Evolutionary conservation across 2,888 invertebrate genomes (phyloP).

Genomic region (Brenthis ino): DNA sequence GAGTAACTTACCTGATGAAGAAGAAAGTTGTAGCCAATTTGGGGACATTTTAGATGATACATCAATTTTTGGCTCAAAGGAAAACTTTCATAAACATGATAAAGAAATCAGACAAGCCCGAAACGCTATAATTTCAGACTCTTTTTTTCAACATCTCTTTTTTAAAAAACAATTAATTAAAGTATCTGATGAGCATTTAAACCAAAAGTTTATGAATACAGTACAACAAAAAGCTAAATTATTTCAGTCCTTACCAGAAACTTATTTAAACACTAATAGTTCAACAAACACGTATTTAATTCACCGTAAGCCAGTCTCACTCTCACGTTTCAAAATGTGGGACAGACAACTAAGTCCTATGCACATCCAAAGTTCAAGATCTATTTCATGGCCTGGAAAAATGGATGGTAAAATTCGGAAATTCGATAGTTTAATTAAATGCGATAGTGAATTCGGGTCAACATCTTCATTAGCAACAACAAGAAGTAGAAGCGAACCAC

Average conservation of each 20-base stretch:
- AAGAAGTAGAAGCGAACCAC: constrained; percentile 85
- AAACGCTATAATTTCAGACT: constrained; percentile 83
- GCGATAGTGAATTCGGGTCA: constrained; percentile 70
- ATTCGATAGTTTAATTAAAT: constrained; percentile 73
- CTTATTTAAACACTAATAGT: constrained; percentile 76
- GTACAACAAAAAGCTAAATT: constrained; percentile 87
- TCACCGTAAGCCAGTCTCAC: constrained; percentile 86
- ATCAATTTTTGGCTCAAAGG: constrained; percentile 57
- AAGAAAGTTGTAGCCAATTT: constrained; percentile 62
- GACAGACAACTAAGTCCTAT: constrained; percentile 80
- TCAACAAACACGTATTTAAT: constrained; percentile 85
- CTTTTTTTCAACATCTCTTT: constrained; percentile 88
- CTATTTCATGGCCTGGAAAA: constrained; percentile 83
- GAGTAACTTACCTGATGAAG: constrained; percentile 45
- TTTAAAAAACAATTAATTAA: constrained; percentile 72
- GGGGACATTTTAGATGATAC: constrained; percentile 69
- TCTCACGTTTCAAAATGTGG: constrained; percentile 87
- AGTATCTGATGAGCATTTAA: constrained; percentile 51
- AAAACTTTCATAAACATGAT: constrained; percentile 51
- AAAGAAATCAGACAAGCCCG: constrained; percentile 82
- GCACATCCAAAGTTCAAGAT: constrained; percentile 81
- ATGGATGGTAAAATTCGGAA: constrained; percentile 76
- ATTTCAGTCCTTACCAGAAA: constrained; percentile 82
- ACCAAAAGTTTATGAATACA: constrained; percentile 73
- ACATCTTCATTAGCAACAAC: constrained; percentile 75